Base-by-base conservation (phyloP, 1,140 invertebrate genomes). In the Aethina tumida region DNA sequence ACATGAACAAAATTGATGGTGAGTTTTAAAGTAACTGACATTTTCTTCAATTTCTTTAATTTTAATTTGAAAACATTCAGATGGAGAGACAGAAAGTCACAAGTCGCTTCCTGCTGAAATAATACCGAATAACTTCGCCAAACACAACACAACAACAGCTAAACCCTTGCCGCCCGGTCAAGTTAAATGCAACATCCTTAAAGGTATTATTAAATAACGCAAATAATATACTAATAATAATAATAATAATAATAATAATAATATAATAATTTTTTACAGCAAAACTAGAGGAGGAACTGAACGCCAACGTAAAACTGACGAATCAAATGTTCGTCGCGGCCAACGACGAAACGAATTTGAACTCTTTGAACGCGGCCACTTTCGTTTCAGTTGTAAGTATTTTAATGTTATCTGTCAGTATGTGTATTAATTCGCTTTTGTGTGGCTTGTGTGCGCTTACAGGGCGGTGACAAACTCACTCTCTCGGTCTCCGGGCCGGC, bases 111-210 rank as follows among this genome's bases (percentile, higher is more conserved):
- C 43, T 60, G 67, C 49, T 45, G 74, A 76, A 57, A 65, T 76
- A 40, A n/a, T n/a, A n/a, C 77, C 76, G 12, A 80, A 81, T 55
- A 80, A 80, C 59, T 74, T 77, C 56, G 68, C 69, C 25, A 77
- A 74, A 56, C 65, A 70, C 47, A n/a, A n/a, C n/a, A 60, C 69
- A 19, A 67, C 62, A 35, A 58, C 65, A 12, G 72, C 72, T 16
- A 74, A 75, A 49, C 76, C 77, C 7, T 69, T 93, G 20, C 86
- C 87, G 20, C 81, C 84, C 1, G 86, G 90, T 41, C 83, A 91
- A 52, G 74, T 94, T 28, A 95, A 95, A 65, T 94, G 89, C 64
- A 96, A 95, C 68, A 94, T 95, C 58, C 65, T 93, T 19, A 95
- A 95, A 73, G 88, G 83, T 67, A 71, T n/a, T n/a, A 69, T 37